These are phyloP conservation scores for Pogonognathellus flavescens DNA, from an alignment of 1,140 invertebrate genomes.

Conservation along the genomic window DNA sequence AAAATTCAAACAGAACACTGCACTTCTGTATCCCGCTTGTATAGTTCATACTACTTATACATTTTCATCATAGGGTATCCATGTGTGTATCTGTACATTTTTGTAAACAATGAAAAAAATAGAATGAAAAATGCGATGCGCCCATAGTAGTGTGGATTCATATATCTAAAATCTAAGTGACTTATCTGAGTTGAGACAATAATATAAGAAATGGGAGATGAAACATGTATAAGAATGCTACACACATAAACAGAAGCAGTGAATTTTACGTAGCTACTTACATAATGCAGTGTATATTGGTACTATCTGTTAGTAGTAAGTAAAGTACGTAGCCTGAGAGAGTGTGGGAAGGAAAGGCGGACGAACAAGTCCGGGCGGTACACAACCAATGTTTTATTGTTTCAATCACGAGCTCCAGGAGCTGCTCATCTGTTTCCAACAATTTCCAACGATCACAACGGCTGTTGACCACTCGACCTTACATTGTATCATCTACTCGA, in stretches of 20 bases:
- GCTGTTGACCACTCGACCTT: constrained; percentile 61
- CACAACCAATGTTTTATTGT: constrained; percentile 64
- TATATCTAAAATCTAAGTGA: no score
- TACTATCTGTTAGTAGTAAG: not conserved
- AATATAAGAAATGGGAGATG: no score
- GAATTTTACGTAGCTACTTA: not conserved
- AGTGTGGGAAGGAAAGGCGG: constrained; percentile 37
- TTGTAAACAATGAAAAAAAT: no score
- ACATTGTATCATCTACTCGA: constrained; percentile 54
- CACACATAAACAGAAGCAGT: not conserved
- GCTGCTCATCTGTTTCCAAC: constrained; percentile 58
- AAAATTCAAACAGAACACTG: no score
- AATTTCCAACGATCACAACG: constrained; percentile 57
- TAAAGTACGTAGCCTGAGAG: not conserved
- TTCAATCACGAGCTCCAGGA: constrained; percentile 64
- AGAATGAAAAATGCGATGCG: no score
- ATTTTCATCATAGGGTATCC: no score
- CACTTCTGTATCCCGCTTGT: no score
- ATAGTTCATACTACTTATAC: no score
- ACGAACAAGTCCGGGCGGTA: constrained; percentile 30
- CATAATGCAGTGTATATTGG: not conserved
- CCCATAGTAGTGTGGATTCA: no score
- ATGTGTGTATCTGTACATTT: no score
- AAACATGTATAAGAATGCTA: not conserved
- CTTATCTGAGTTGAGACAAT: no score